A percentile compares a stretch with the other conserved stretches of the same genome.
Conservation (phyloP, 92 coral and sea anemone species). For the Porites evermanni region DNA sequence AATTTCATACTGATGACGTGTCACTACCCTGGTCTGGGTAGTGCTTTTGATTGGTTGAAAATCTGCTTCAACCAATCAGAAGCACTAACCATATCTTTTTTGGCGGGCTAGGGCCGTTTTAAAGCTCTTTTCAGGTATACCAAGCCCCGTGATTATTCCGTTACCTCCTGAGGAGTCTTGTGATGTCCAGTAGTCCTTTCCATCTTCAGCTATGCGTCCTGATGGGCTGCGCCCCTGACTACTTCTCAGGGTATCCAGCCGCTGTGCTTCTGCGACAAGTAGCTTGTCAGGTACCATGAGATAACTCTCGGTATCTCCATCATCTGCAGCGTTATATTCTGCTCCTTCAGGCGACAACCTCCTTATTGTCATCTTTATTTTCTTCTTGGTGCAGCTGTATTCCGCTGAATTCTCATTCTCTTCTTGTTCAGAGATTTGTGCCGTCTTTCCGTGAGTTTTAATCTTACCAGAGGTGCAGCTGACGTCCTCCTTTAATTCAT, state of each 20-base stretch:
- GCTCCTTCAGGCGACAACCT: slow-evolving; percentile 44
- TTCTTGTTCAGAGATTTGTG: background rate
- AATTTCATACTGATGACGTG: no score
- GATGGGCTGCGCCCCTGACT: slow-evolving; percentile 18
- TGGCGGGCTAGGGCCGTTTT: background rate
- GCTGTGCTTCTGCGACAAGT: background rate
- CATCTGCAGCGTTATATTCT: background rate
- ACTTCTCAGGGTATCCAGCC: background rate
- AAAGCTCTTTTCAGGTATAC: background rate
- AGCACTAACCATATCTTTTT: no score
- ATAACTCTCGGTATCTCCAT: background rate
- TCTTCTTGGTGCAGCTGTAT: background rate
- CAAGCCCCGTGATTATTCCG: no score
- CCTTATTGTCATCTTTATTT: background rate
- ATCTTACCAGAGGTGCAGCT: background rate
- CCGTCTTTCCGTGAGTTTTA: background rate
- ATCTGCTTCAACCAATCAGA: no score
- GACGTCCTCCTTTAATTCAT: background rate
- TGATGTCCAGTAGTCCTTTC: slow-evolving; percentile 9
- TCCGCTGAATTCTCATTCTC: background rate
- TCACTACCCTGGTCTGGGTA: no score
- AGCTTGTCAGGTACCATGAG: slow-evolving; percentile 7
- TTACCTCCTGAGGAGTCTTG: slow-evolving; percentile 1
- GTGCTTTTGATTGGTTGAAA: no score
- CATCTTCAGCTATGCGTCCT: background rate